Evolutionary conservation across 2,888 invertebrate species (phyloP).

Genomic region (Netelia fuscicornis): DNA sequence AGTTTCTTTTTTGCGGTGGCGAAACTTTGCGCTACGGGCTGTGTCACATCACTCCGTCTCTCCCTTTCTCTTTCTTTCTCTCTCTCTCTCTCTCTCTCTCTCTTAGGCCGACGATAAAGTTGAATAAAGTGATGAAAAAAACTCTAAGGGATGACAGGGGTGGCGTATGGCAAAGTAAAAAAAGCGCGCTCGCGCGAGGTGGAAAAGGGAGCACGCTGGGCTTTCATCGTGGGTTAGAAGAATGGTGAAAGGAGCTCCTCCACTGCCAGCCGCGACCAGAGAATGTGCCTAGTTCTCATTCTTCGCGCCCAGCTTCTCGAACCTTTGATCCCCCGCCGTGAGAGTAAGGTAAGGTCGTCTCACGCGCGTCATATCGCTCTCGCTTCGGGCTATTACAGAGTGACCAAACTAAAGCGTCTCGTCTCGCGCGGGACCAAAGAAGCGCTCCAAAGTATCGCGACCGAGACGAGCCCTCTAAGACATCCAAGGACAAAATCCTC

Average conservation of each 20-base stretch:
- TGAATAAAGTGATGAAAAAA: constrained; percentile 63
- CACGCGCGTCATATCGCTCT: constrained; percentile 48
- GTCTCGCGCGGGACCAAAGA: constrained; percentile 22
- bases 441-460: constrained; percentile 50
- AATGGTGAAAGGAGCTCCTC: constrained; percentile 40
- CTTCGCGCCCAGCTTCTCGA: constrained; percentile 66
- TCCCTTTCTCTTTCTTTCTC: constrained; percentile 11
- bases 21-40: constrained; percentile 51
- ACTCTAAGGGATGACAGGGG: constrained; percentile 33
- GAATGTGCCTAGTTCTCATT: constrained; percentile 65
- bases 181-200: not conserved
- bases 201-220: constrained; percentile 1
- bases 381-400: constrained; percentile 59
- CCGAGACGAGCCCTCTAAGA: constrained; percentile 17
- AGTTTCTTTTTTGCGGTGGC: constrained; percentile 20
- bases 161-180: constrained; percentile 6
- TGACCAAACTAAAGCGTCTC: constrained; percentile 32
- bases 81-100: not conserved
- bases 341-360: constrained; percentile 29
- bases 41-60: constrained; percentile 42
- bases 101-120: constrained; percentile 55
- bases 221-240: constrained; percentile 51
- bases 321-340: constrained; percentile 68
- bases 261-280: constrained; percentile 3
- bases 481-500: constrained; percentile 30